phyloP scores from a whole-genome alignment of 2,113 vertebrate species.

The Tenebrosternarchus preto region DNA sequence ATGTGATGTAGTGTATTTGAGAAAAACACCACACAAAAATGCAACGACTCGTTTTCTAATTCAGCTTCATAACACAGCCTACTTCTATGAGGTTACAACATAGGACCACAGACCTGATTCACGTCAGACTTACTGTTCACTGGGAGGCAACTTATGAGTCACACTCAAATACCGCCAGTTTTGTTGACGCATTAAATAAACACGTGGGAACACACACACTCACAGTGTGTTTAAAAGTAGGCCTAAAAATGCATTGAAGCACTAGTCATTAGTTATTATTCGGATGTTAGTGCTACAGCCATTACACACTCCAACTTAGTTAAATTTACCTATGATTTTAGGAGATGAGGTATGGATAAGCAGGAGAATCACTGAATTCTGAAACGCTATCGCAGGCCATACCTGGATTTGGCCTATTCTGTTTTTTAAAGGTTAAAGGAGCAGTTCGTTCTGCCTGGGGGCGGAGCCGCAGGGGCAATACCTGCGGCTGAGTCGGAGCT shows the following conservation, averaged over 20 bases:
- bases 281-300: too few species aligned
- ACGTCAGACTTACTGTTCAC: not conserved
- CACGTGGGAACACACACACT: not conserved
- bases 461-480: slow-evolving; percentile 24
- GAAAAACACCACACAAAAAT: not conserved
- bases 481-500: slow-evolving; percentile 44
- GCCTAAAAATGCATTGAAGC: not conserved
- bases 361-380: not conserved
- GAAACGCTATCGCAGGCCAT: not conserved
- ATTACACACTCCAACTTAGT: too few species aligned
- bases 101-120: not conserved
- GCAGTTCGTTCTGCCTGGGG: not conserved
- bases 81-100: not conserved
- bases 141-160: not conserved
- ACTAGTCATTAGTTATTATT: too few species aligned
- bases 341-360: not conserved
- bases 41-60: too few species aligned
- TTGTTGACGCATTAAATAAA: not conserved
- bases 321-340: too few species aligned
- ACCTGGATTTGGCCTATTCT: not conserved
- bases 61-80: too few species aligned
- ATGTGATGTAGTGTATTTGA: not conserved
- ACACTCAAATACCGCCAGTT: not conserved
- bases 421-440: not conserved
- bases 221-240: too few species aligned